phyloP scores from a whole-genome alignment of 2,888 invertebrate species.

The Myathropa florea region DNA sequence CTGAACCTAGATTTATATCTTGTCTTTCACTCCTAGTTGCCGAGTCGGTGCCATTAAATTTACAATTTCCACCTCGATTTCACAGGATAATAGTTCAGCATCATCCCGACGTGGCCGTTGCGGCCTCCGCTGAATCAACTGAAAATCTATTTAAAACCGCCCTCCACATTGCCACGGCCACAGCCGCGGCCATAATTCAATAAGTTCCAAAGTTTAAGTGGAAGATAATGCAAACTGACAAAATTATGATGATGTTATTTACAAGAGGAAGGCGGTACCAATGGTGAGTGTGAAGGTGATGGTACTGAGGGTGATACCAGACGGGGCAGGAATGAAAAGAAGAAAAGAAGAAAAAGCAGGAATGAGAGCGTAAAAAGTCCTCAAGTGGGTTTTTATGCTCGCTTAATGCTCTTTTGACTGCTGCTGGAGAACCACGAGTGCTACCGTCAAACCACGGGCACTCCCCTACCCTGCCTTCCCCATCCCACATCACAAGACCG shows the following conservation, averaged over 20 bases:
- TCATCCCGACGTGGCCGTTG: slow-evolving; percentile 15
- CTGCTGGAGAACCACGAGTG: slow-evolving; percentile 59
- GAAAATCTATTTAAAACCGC: slow-evolving; percentile 66
- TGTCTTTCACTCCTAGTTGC: slow-evolving; percentile 40
- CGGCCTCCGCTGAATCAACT: slow-evolving; percentile 61
- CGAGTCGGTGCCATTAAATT: slow-evolving; percentile 58
- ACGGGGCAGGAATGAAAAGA: not conserved
- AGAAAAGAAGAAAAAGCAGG: slow-evolving; percentile 17
- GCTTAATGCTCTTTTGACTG: slow-evolving; percentile 71
- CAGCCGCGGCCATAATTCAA: slow-evolving; percentile 67
- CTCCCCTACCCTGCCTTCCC: slow-evolving; percentile 24
- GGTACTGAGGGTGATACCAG: not conserved
- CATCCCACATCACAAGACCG: not conserved
- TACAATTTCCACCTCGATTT: slow-evolving; percentile 66
- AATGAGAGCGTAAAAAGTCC: slow-evolving; percentile 67
- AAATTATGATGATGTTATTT: slow-evolving; percentile 72
- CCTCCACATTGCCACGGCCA: slow-evolving; percentile 40
- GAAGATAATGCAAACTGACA: slow-evolving; percentile 72
- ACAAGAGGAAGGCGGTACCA: slow-evolving; percentile 63
- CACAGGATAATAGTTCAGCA: slow-evolving; percentile 58
- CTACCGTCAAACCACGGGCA: slow-evolving; percentile 28
- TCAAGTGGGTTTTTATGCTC: slow-evolving; percentile 71
- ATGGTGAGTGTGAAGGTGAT: slow-evolving; percentile 14
- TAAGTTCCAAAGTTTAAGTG: slow-evolving; percentile 72
- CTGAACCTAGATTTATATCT: slow-evolving; percentile 66